A percentile compares a stretch with the other conserved stretches of the same genome.
These are phyloP conservation scores for Acrobasis suavella DNA, from an alignment of 2,888 invertebrate species.

Conservation along the genomic window DNA sequence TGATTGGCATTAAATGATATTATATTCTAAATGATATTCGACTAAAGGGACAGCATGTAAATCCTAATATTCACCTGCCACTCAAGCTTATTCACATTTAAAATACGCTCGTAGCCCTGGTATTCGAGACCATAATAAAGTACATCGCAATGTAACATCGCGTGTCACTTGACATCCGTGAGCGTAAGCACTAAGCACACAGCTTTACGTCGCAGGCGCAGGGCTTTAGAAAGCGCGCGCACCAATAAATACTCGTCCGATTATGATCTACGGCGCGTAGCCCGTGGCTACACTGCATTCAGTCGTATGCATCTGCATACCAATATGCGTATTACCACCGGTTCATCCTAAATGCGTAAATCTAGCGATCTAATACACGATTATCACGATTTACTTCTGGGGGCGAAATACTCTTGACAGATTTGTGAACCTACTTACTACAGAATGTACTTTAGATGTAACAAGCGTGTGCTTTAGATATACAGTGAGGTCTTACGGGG, in stretches of 20 bases:
- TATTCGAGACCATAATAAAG: constrained; percentile 51
- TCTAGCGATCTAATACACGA: constrained; percentile 28
- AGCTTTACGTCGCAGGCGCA: constrained; percentile 46
- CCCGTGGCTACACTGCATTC: constrained; percentile 68
- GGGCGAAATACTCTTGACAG: constrained; percentile 21
- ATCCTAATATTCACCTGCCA: constrained; percentile 51
- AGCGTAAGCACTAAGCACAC: constrained; percentile 46
- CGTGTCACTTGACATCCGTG: constrained; percentile 67
- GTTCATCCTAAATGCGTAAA: constrained; percentile 34
- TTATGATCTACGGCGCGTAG: constrained; percentile 81
- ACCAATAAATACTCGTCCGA: constrained; percentile 79
- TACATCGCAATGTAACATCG: constrained; percentile 46
- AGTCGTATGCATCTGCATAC: constrained; percentile 35
- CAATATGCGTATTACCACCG: constrained; percentile 29
- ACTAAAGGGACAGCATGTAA: constrained; percentile 42
- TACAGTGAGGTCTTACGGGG: constrained; percentile 41
- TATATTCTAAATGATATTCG: constrained; percentile 24
- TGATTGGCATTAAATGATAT: constrained; percentile 41
- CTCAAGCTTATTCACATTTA: constrained; percentile 46
- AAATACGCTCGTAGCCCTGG: constrained; percentile 43
- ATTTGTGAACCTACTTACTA: constrained; percentile 24
- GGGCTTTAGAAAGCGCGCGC: constrained; percentile 70
- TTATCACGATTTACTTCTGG: constrained; percentile 25
- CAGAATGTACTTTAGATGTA: constrained; percentile 23
- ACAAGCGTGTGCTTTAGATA: constrained; percentile 31